Percentiles rank a stretch among this genome's conserved stretches.
phyloP scores from a whole-genome alignment of 2,797 vertebrate genomes.

The Salarias fasciatus region DNA sequence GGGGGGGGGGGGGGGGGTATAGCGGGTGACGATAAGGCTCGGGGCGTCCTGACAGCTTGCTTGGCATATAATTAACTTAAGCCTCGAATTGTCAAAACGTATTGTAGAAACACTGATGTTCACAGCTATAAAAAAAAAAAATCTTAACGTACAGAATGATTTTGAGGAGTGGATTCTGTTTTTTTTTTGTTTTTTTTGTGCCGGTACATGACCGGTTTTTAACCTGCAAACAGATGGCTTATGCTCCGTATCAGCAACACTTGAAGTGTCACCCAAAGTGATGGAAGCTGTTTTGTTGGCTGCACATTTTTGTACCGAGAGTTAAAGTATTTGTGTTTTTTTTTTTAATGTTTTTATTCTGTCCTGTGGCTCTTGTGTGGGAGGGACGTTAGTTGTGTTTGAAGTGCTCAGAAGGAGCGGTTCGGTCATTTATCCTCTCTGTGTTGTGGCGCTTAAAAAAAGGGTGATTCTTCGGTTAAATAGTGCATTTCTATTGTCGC shows the following conservation, averaged over 20 bases:
- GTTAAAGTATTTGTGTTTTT: background rate
- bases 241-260: background rate
- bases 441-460: slow-evolving; percentile 9
- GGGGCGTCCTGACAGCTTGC: slow-evolving; percentile 7
- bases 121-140: background rate
- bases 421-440: slow-evolving; percentile 4
- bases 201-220: no score
- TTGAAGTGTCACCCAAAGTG: background rate
- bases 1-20: background rate
- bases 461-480: slow-evolving; percentile 17
- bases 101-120: background rate
- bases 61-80: slow-evolving; percentile 18
- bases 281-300: slow-evolving; percentile 1
- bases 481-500: slow-evolving; percentile 22
- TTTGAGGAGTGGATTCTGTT: background rate
- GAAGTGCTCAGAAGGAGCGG: background rate
- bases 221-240: background rate
- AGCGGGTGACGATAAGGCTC: slow-evolving; percentile 16
- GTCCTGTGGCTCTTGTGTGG: no score
- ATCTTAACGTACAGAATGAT: background rate
- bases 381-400: slow-evolving; percentile 7
- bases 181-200: no score
- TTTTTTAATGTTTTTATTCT: background rate
- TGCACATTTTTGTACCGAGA: background rate
- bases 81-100: slow-evolving; percentile 26